phyloP scores from a whole-genome alignment of 2,888 invertebrate species.

The Metacarcinus magister region DNA sequence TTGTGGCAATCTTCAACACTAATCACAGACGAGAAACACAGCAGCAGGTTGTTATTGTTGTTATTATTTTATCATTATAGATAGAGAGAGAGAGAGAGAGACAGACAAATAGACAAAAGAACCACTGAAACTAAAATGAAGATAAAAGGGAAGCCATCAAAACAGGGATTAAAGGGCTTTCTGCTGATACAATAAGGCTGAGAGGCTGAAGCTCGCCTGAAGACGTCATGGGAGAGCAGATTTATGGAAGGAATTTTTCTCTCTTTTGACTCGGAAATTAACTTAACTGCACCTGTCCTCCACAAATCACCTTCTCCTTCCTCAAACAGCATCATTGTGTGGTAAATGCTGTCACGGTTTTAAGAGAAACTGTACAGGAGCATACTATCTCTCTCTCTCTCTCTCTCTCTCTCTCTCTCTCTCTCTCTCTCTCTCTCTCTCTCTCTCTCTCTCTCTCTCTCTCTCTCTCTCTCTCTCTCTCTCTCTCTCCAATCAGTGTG shows the following conservation, averaged over 20 bases:
- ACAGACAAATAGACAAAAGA: not conserved
- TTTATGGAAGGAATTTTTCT: not conserved
- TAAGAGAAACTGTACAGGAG: no score
- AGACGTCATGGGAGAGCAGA: not conserved
- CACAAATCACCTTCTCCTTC: not conserved
- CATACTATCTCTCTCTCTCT: no score
- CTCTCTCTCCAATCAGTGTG: not conserved
- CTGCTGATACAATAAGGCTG: not conserved
- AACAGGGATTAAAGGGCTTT: no score
- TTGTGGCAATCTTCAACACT: not conserved
- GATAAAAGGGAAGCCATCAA: not conserved
- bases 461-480: not conserved
- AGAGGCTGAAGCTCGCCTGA: not conserved
- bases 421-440: no score
- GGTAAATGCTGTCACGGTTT: no score
- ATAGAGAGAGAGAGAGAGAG: not conserved
- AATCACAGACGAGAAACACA: no score
- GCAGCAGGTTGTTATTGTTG: not conserved
- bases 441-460: no score
- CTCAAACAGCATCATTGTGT: not conserved
- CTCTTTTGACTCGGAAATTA: not conserved
- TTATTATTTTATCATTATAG: not conserved
- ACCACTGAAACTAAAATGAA: not conserved
- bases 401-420: not conserved
- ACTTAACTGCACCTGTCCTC: constrained; percentile 17